Evolutionary conservation across 2,797 vertebrate species (phyloP).

Genomic region (Hipposideros larvatus): DNA sequence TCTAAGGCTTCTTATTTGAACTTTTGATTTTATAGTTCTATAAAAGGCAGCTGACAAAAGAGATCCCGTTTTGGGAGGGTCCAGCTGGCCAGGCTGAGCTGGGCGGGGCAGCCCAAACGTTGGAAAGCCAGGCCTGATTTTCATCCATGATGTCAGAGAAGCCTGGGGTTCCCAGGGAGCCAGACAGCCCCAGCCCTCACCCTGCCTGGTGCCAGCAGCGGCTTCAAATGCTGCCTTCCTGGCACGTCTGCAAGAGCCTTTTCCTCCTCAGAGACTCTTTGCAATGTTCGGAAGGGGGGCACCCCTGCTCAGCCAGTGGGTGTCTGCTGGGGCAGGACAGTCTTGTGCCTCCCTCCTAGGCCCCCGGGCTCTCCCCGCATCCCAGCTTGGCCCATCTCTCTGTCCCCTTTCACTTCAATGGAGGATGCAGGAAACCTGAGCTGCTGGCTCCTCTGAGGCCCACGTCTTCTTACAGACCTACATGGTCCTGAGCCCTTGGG

Average conservation of each 20-base stretch:
- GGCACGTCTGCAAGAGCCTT: conserved; percentile 66
- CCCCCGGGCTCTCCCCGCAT: background rate
- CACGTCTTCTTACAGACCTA: background rate
- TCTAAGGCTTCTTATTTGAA: conserved; percentile 70
- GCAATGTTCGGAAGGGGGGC: conserved; percentile 79
- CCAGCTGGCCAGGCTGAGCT: conserved; percentile 73
- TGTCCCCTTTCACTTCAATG: background rate
- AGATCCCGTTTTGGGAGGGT: conserved; percentile 85
- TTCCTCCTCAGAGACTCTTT: conserved; percentile 54
- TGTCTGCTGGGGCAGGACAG: background rate
- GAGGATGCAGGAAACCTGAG: background rate
- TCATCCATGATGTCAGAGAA: conserved; percentile 75
- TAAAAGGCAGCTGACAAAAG: conserved; percentile 87
- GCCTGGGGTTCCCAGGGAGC: conserved; percentile 80
- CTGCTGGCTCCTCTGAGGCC: background rate
- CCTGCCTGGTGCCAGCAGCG: conserved; percentile 75
- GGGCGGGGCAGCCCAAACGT: conserved; percentile 73
- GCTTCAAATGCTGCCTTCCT: conserved; percentile 75
- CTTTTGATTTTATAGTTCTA: conserved; percentile 87
- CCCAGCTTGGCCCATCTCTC: conserved; percentile 9
- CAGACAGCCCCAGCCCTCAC: conserved; percentile 62
- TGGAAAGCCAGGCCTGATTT: conserved; percentile 69
- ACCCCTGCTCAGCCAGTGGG: conserved; percentile 7
- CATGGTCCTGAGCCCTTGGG: background rate
- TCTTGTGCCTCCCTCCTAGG: background rate